Conservation (phyloP, 2,888 invertebrate genomes). For the Chloromyia formosa region DNA sequence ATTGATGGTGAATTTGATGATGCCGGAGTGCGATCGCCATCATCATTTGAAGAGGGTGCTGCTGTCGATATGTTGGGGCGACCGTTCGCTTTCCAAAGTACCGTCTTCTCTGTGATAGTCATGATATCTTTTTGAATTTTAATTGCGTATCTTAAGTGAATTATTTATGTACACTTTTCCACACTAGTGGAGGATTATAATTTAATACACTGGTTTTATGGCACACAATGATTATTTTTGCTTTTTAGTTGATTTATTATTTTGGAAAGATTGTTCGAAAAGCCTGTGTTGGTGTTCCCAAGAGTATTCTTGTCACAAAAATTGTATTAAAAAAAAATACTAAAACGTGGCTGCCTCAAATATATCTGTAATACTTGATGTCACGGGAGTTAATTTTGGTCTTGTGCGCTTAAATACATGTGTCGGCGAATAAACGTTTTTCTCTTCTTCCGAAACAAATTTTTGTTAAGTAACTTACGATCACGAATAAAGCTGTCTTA, state of each 20-base stretch:
- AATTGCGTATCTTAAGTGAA: neutral
- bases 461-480: conserved; percentile 38
- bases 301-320: conserved; percentile 13
- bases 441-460: neutral
- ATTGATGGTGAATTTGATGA: conserved; percentile 37
- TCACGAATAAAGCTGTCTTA: conserved; percentile 39
- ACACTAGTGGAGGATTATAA: conserved; percentile 20
- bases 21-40: conserved; percentile 43
- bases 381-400: neutral
- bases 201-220: conserved; percentile 33
- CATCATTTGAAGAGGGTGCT: neutral
- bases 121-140: conserved; percentile 49
- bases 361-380: neutral
- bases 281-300: neutral
- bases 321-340: neutral
- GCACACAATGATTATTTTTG: conserved; percentile 28
- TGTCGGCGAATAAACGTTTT: neutral
- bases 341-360: neutral
- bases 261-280: neutral
- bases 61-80: conserved; percentile 18
- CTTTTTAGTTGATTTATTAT: conserved; percentile 5
- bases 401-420: conserved; percentile 10
- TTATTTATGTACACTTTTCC: neutral
- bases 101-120: conserved; percentile 54
- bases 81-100: conserved; percentile 52